phyloP scores from a whole-genome alignment of 2,797 vertebrate species.

The Amblyopsis hoosieri region DNA sequence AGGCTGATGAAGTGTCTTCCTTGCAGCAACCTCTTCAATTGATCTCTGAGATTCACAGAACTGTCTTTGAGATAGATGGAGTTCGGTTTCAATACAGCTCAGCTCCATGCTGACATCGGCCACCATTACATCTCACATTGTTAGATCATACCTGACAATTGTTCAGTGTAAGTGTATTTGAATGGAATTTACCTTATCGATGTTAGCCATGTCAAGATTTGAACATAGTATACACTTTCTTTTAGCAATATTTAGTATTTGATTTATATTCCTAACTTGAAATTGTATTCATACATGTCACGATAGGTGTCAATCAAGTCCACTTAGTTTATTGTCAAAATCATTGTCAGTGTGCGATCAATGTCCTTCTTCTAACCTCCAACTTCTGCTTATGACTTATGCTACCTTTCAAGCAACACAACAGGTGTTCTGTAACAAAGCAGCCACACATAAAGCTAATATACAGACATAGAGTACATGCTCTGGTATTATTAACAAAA shows the following conservation, averaged over 20 bases:
- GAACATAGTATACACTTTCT: not conserved
- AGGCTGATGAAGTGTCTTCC: slow-evolving; percentile 45
- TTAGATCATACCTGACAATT: slow-evolving; percentile 12
- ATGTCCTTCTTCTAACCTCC: slow-evolving; percentile 19
- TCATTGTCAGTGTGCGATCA: slow-evolving; percentile 24
- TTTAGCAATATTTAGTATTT: slow-evolving; percentile 4
- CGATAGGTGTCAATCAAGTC: slow-evolving; percentile 22
- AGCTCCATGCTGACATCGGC: slow-evolving; percentile 19
- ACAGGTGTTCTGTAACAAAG: too few species aligned
- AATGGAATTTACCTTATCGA: too few species aligned
- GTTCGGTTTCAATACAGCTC: slow-evolving; percentile 29
- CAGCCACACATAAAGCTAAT: too few species aligned
- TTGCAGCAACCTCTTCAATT: slow-evolving; percentile 1
- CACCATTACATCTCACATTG: slow-evolving; percentile 12
- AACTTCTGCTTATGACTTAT: not conserved
- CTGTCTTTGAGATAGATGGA: slow-evolving; percentile 21
- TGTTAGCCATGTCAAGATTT: not conserved
- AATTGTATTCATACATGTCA: slow-evolving; percentile 5
- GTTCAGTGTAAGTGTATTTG: not conserved
- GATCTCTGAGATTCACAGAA: slow-evolving; percentile 44
- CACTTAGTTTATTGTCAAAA: slow-evolving; percentile 46
- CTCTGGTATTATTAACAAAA: too few species aligned
- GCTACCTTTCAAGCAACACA: too few species aligned
- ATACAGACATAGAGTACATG: too few species aligned
- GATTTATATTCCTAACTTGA: slow-evolving; percentile 1